phyloP scores from a whole-genome alignment of 2,797 vertebrate genomes.

The Columba guinea region DNA sequence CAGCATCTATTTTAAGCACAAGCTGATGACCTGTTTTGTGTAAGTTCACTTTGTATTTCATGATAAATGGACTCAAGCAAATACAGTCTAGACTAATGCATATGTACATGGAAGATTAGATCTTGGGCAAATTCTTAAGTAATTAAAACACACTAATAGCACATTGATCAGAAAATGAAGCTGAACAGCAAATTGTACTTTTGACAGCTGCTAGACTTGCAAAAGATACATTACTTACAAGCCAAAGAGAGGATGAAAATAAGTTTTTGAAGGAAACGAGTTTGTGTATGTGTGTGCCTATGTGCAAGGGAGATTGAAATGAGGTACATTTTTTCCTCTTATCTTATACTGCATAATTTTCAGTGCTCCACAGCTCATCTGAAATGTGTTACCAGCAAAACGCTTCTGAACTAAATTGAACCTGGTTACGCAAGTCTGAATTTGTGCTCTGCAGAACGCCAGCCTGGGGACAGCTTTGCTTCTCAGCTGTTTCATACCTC shows the following conservation, averaged over 20 bases:
- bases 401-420: conserved; percentile 31
- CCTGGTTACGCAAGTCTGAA: conserved; percentile 3
- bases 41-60: background rate
- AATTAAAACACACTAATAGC: background rate
- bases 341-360: background rate
- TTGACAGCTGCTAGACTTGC: background rate
- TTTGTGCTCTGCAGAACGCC: background rate
- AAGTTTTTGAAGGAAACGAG: background rate
- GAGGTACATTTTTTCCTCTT: background rate
- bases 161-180: background rate
- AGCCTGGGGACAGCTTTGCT: background rate
- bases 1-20: background rate
- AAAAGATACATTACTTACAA: background rate
- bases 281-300: background rate
- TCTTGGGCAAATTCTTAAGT: background rate
- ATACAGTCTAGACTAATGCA: background rate
- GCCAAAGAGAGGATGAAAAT: background rate
- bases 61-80: background rate
- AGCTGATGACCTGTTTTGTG: background rate
- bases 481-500: background rate
- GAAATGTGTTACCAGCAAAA: conserved; percentile 25
- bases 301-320: background rate
- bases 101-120: background rate
- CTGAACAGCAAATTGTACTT: background rate
- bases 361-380: conserved; percentile 11